Base-by-base conservation (phyloP, 2,888 invertebrate species). In the Lepidocyrtoides sp. region DNA sequence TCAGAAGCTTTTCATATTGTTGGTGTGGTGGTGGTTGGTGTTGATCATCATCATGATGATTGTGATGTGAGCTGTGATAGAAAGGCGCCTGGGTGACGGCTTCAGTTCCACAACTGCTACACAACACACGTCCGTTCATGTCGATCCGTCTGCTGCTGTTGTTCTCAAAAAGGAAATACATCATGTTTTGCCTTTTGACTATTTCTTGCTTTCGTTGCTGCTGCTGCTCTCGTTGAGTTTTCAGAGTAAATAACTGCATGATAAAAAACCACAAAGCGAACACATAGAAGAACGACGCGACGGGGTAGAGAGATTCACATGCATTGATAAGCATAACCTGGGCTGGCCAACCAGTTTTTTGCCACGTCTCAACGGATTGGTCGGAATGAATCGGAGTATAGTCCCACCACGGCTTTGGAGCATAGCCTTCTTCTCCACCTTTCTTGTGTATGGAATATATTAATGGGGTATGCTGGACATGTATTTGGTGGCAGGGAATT, bases 1-100 rank as follows among this genome's bases (percentile, higher is more conserved):
- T 88, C 84, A 91, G 75, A 90, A 85, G 36, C 81, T 81, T 77
- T 54, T 85, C 75, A 85, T 85, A 17, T 51, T 79, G 77, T 2
- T 79, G 54, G 20, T 26, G 83, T 83, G 60, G 72, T 72, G 84
- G 12, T 85, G 84, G n/a, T n/a, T n/a, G n/a, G n/a, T n/a, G n/a
- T n/a, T n/a, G n/a, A n/a, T n/a, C n/a, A 48, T 86, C 20, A 66
- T 66, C 36, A 87, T 54, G 66, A 84, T 90, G 93, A 91, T 93
- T 91, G 92, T 93, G 93, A 93, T 92, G 92, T 83, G 91, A 92
- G 92, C 92, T 91, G 92, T 93, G 93, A 93, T 94, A 93, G 93
- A 92, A 93, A 92, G 94, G 94, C 94, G 94, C 94, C 94, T 93
- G 84, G 92, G 92, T 93, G 94, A 94, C 94, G 94, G 93, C 91